phyloP scores from a whole-genome alignment of 2,888 invertebrate genomes.

The Parthenolecanium corni region DNA sequence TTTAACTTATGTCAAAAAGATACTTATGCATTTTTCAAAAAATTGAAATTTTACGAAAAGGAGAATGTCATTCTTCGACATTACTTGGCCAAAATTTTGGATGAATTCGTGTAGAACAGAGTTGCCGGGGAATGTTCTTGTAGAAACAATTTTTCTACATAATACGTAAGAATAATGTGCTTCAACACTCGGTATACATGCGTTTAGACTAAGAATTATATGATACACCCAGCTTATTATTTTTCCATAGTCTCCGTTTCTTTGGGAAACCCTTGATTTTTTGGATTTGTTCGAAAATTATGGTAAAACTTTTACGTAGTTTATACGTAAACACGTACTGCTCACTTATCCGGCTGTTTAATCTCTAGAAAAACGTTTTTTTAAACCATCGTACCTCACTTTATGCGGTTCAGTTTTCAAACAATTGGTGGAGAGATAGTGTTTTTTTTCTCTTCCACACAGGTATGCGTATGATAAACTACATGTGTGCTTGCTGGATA shows the following conservation, averaged over 20 bases:
- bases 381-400: neutral
- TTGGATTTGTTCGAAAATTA: conserved; percentile 13
- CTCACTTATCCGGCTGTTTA: conserved; percentile 10
- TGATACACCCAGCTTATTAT: too few relatives aligned
- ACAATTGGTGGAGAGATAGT: conserved; percentile 11
- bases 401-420: neutral
- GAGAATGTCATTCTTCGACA: too few relatives aligned
- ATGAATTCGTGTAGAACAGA: too few relatives aligned
- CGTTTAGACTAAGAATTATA: too few relatives aligned
- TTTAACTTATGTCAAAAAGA: too few relatives aligned
- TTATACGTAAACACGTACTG: neutral
- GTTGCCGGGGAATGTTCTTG: too few relatives aligned
- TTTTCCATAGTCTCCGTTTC: neutral
- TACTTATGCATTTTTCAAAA: too few relatives aligned
- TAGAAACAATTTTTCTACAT: too few relatives aligned
- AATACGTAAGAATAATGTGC: too few relatives aligned
- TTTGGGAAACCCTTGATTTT: neutral
- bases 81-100: too few relatives aligned
- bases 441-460: neutral
- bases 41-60: too few relatives aligned
- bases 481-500: conserved; percentile 1
- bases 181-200: too few relatives aligned
- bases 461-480: neutral
- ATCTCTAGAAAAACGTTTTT: neutral
- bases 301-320: conserved; percentile 16